Evolutionary conservation across 2,888 invertebrate species (phyloP).

Genomic region (Cantharis nigra): DNA sequence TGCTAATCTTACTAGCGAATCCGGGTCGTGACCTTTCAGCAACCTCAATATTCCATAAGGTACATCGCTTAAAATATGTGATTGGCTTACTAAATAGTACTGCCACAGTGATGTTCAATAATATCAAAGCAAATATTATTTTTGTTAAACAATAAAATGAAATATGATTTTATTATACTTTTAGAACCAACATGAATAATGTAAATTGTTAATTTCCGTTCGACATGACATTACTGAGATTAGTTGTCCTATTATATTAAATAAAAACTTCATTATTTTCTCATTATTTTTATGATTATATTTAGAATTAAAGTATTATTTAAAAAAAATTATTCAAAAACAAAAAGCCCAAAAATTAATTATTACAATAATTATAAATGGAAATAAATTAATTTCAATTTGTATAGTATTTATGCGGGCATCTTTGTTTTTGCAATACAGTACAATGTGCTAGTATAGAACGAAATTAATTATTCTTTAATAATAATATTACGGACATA

Average conservation of each 20-base stretch:
- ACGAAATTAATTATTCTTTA: neutral
- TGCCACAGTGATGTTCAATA: neutral
- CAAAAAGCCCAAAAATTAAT: neutral
- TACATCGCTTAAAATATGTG: slow-evolving; percentile 42
- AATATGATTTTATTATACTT: neutral
- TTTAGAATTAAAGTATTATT: neutral
- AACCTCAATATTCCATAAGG: slow-evolving; percentile 48
- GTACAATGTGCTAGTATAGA: neutral
- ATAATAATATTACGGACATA: no score
- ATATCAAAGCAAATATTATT: neutral
- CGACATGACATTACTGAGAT: slow-evolving; percentile 2
- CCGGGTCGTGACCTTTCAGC: slow-evolving; percentile 42
- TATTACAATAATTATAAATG: neutral
- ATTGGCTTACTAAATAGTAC: slow-evolving; percentile 41
- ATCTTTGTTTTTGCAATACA: neutral
- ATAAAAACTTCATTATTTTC: neutral
- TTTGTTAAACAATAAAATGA: neutral
- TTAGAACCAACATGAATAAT: neutral
- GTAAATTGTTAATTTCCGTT: neutral
- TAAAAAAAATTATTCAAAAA: neutral
- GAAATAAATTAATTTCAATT: neutral
- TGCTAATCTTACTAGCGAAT: slow-evolving; percentile 37
- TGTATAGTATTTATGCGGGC: neutral
- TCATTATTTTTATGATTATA: neutral
- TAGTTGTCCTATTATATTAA: slow-evolving; percentile 2